Conservation (phyloP, 2,113 vertebrate species). For the Gallinago paraguaiae region DNA sequence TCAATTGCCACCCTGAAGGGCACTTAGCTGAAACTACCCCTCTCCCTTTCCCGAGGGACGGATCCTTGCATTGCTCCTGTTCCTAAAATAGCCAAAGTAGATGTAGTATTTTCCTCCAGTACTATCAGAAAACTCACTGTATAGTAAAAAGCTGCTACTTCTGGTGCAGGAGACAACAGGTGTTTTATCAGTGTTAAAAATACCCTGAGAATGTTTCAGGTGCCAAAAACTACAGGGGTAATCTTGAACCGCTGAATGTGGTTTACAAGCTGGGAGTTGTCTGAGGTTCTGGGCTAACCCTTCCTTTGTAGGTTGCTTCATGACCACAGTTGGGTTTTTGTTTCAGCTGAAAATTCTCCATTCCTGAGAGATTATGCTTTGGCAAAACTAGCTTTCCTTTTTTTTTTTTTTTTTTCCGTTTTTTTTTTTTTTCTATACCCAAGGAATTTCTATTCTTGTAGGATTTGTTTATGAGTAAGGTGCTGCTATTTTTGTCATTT, state of each 20-base stretch:
- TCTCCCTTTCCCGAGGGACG: neutral
- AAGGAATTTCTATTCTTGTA: neutral
- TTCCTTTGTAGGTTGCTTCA: slow-evolving; percentile 13
- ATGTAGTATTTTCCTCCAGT: neutral
- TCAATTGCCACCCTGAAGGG: neutral
- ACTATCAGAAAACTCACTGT: neutral
- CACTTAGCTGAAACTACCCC: neutral
- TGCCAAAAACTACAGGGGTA: neutral
- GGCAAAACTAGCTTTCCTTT: neutral
- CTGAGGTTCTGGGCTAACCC: neutral
- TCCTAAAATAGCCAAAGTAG: neutral
- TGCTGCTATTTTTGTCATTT: neutral
- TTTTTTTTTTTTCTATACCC: neutral
- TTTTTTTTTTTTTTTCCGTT: neutral
- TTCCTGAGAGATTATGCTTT: neutral
- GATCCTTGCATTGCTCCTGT: neutral
- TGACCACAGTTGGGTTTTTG: neutral
- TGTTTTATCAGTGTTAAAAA: neutral
- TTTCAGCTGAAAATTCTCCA: neutral
- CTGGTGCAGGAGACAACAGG: neutral
- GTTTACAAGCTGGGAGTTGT: neutral
- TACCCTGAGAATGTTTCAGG: neutral
- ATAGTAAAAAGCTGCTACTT: neutral
- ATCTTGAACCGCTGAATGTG: neutral
- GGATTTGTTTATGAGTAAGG: neutral